Base-by-base conservation (phyloP, 2,797 vertebrate species). In the Pagetopsis macropterus region DNA sequence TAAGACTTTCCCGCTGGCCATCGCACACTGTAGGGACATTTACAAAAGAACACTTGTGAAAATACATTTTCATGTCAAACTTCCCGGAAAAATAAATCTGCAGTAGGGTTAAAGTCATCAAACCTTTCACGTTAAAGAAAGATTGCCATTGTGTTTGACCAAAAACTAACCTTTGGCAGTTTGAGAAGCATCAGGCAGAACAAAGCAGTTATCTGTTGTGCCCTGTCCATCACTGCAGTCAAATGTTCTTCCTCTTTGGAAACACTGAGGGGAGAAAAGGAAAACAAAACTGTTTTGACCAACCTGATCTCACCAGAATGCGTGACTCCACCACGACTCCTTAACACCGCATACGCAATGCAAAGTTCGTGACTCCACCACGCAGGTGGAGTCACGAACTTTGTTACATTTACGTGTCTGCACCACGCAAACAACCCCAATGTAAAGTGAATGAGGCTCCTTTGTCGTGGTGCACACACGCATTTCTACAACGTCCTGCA, bases 1-100 rank as follows among this genome's bases (percentile, higher is more conserved):
- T 8, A 93, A 68, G 49, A 93, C 82, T 48, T 90, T 91, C 12
- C 90, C 89, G 31, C 40, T 75, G 4, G 61, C 61, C 65, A 68
- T 62, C 57, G 87, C 82, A 68, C 84, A 79, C 90, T 90, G 65
- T 6, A 52, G 71, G 10, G 3, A 65, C 1, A 70, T 44, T 57
- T 4, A 5, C 9, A 50, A 23, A 62, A 27, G 49, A 50, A 56
- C 5, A 51, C 15, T 9, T 27, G 27, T 27, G 7, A 58, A 13
- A 51, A 15, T 17, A 41, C 2, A 37, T 9, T 67, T 9, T 33
- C 11, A 59, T 6, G 4, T 33, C 12, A n/a, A 64, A 67, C 19
- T 31, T 49, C n/a, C 43, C 21, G 4, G 13, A 57, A 14, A 43
- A 21, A 48, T 27, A 7, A 1, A 33, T 48, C 21, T 46, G 9